These are phyloP conservation scores for Misgurnus mizolepis DNA, from an alignment of 2,113 vertebrate species.

Conservation along the genomic window DNA sequence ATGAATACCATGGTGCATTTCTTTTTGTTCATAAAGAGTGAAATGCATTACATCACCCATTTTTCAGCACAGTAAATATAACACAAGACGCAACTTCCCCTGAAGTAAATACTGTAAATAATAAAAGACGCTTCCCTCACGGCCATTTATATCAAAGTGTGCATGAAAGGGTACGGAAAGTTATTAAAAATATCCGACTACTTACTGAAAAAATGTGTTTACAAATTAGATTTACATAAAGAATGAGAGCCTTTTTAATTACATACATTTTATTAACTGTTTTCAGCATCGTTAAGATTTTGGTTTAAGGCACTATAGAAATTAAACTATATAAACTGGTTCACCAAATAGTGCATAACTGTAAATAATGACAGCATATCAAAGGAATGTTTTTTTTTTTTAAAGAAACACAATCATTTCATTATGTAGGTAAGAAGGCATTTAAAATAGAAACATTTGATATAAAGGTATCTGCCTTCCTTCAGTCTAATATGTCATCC, in stretches of 20 bases:
- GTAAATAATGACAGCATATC: no score
- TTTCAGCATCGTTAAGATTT: not conserved
- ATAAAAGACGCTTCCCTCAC: conserved; percentile 81
- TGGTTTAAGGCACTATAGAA: not conserved
- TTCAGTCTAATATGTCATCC: no score
- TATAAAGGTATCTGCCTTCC: no score
- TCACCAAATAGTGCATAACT: not conserved
- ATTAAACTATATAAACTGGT: no score
- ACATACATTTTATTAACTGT: not conserved
- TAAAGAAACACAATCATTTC: not conserved
- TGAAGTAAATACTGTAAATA: conserved; percentile 87
- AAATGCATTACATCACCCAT: conserved; percentile 75
- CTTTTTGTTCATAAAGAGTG: conserved; percentile 72
- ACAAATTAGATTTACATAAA: conserved; percentile 29
- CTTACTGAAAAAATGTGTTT: conserved; percentile 13
- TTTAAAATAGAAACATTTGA: no score
- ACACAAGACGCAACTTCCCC: conserved; percentile 70
- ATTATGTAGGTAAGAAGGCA: no score
- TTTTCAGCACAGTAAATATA: conserved; percentile 88
- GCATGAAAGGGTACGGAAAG: conserved; percentile 2
- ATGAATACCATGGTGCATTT: conserved; percentile 75
- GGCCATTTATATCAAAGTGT: conserved; percentile 72
- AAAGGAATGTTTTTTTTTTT: not conserved
- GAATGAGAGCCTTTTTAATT: conserved; percentile 2
- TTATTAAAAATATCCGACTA: conserved; percentile 12